Percentiles rank a stretch among this genome's conserved stretches.
phyloP scores from a whole-genome alignment of 2,797 vertebrate genomes.

The Falco rusticolus region DNA sequence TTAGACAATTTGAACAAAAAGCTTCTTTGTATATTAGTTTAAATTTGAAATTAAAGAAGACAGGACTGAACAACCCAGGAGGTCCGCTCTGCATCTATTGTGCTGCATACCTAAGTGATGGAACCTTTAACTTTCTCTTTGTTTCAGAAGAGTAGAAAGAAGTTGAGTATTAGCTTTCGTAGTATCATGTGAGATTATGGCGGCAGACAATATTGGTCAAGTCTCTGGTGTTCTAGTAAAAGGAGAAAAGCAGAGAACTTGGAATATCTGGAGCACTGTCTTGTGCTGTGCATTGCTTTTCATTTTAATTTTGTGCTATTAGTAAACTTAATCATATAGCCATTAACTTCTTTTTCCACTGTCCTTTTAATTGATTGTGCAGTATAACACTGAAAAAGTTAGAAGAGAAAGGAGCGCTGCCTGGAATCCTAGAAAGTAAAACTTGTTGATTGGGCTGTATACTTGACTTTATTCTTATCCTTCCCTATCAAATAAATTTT shows the following conservation, averaged over 20 bases:
- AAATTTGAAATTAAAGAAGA: not conserved
- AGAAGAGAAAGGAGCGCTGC: not conserved
- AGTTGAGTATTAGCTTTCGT: not conserved
- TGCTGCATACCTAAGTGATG: not conserved
- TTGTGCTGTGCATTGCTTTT: not conserved
- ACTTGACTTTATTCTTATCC: not conserved
- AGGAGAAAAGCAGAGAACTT: not conserved
- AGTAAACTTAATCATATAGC: not conserved
- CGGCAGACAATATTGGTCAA: not conserved
- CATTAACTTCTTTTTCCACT: not conserved
- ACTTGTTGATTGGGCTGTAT: not conserved
- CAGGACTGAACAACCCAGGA: not conserved
- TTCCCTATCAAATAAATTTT: not conserved
- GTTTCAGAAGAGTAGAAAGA: not conserved
- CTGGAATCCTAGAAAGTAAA: not conserved
- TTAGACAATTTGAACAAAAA: not conserved
- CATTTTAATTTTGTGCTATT: not conserved
- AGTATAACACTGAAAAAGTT: not conserved
- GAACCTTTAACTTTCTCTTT: not conserved
- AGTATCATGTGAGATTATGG: not conserved
- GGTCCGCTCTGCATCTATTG: not conserved
- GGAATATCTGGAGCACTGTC: not conserved
- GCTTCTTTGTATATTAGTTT: not conserved
- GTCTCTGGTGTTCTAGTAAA: not conserved
- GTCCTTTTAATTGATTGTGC: not conserved